Conservation (phyloP, 2,113 vertebrate genomes). For the rat (Rattus norvegicus) region DNA sequence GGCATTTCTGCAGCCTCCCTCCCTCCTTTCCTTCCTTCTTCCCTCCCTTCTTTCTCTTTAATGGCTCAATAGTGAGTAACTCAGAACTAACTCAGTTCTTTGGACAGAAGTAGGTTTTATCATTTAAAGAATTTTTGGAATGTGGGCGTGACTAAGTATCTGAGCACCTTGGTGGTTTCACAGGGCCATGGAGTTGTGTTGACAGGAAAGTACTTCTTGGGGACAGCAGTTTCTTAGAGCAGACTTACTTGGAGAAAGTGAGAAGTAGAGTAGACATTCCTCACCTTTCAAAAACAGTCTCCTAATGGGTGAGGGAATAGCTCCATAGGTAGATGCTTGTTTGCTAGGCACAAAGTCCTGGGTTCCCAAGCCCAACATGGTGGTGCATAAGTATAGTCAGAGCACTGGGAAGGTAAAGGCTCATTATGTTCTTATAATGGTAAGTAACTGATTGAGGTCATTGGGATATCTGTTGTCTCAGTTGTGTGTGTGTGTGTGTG, state of each 20-base stretch:
- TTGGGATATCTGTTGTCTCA: background rate
- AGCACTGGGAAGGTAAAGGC: background rate
- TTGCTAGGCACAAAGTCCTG: too few species aligned
- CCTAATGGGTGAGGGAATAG: background rate
- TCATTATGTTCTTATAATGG: background rate
- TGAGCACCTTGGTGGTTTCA: background rate
- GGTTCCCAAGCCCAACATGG: background rate
- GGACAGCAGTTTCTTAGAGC: background rate
- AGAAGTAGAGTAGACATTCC: constrained; percentile 12
- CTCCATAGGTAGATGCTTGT: background rate
- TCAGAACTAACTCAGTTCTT: constrained; percentile 23
- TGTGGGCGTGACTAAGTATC: constrained; percentile 4
- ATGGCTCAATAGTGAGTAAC: background rate
- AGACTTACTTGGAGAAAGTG: background rate
- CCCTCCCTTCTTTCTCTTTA: background rate
- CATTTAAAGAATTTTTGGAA: constrained; percentile 34
- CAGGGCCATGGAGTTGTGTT: background rate
- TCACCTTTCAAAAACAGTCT: background rate
- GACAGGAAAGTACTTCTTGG: constrained; percentile 7
- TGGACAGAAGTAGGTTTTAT: constrained; percentile 32
- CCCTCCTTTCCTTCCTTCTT: too few species aligned
- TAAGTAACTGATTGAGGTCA: background rate
- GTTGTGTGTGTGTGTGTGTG: background rate
- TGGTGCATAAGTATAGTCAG: background rate
- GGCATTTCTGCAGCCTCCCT: background rate